Percentiles rank a stretch among this genome's conserved stretches.
phyloP scores from a whole-genome alignment of 1,140 invertebrate genomes.

The Caenorhabditis inopinata region DNA sequence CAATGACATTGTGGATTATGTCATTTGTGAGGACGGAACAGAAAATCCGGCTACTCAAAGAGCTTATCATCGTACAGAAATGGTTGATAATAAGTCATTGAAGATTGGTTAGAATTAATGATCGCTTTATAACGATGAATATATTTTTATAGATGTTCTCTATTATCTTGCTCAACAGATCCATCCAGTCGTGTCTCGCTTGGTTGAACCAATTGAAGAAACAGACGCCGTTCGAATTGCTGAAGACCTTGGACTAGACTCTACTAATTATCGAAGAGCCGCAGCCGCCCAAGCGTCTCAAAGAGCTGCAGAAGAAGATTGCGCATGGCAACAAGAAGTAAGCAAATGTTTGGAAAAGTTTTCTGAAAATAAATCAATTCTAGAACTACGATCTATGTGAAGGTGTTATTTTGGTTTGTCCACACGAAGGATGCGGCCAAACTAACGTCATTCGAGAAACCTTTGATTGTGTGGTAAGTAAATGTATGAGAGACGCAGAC shows the following conservation, averaged over 20 bases:
- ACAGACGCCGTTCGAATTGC: constrained; percentile 86
- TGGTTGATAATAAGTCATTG: constrained; percentile 72
- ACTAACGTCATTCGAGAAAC: constrained; percentile 24
- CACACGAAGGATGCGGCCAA: constrained; percentile 5
- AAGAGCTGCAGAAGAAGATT: constrained; percentile 11
- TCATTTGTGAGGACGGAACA: constrained; percentile 81
- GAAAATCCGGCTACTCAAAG: constrained; percentile 80
- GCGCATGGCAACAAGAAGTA: constrained; percentile 1
- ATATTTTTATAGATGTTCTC: constrained; percentile 53
- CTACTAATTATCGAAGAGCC: constrained; percentile 15
- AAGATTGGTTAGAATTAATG: constrained; percentile 67
- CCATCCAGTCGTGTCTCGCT: constrained; percentile 86
- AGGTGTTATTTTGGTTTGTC: neutral
- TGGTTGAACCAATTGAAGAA: constrained; percentile 92
- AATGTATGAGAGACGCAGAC: neutral
- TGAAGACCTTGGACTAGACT: constrained; percentile 74
- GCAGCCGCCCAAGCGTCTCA: constrained; percentile 9
- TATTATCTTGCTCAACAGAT: constrained; percentile 73
- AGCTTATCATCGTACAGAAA: constrained; percentile 88
- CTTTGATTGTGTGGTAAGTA: constrained; percentile 18
- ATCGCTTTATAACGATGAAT: neutral
- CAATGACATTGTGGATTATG: constrained; percentile 91
- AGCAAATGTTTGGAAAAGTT: neutral
- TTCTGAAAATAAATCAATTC: neutral
- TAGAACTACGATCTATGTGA: constrained; percentile 33